phyloP scores from a whole-genome alignment of 2,797 vertebrate genomes.

The Potorous gilbertii region DNA sequence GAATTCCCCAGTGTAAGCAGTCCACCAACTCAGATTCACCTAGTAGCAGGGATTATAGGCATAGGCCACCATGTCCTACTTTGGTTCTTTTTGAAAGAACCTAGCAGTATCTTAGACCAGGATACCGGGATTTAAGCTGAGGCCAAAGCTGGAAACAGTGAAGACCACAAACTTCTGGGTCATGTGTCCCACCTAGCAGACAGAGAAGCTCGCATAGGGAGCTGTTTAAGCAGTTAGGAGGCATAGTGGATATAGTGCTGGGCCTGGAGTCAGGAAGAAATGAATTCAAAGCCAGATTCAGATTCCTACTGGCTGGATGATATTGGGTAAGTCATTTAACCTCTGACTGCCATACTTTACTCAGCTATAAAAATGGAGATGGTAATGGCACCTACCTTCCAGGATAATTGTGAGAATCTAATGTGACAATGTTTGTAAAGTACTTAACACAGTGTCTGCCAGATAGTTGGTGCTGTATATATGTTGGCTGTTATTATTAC shows the following conservation, averaged over 20 bases:
- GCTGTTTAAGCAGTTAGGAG: background rate
- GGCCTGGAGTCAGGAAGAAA: background rate
- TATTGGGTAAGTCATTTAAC: background rate
- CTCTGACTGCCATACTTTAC: background rate
- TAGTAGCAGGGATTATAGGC: no score
- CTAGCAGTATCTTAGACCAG: background rate
- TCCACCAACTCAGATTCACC: background rate
- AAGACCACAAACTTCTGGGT: background rate
- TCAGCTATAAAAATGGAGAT: background rate
- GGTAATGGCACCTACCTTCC: background rate
- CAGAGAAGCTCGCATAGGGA: background rate
- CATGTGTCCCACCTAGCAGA: background rate
- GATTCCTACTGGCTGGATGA: background rate
- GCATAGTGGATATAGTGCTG: background rate
- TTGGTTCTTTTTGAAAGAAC: background rate
- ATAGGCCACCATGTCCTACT: no score
- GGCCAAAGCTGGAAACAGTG: background rate
- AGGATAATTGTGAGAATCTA: background rate
- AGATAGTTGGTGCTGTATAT: background rate
- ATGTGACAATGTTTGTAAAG: background rate
- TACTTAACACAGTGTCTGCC: background rate
- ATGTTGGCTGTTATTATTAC: background rate
- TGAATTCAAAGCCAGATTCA: background rate
- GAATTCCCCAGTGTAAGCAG: background rate
- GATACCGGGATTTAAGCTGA: background rate